Conservation (phyloP, 2,113 vertebrate species). For the Ondatra zibethicus region DNA sequence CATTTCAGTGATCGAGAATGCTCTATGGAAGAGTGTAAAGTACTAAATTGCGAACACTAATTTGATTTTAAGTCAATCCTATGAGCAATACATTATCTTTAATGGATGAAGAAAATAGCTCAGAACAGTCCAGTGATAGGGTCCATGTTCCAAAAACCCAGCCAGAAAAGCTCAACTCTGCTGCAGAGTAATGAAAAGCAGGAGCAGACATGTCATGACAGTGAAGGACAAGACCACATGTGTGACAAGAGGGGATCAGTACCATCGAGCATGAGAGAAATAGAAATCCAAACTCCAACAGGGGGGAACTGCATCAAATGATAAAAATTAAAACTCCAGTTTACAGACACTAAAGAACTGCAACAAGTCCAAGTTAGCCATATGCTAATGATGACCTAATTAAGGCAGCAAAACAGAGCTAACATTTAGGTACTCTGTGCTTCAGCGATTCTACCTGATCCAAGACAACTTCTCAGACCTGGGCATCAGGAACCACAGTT, state of each 20-base stretch:
- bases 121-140: background rate
- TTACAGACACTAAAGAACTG: background rate
- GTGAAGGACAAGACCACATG: background rate
- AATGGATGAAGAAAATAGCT: background rate
- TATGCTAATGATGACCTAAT: background rate
- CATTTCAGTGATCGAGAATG: background rate
- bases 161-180: conserved; percentile 1
- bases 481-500: background rate
- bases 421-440: background rate
- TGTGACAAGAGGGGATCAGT: background rate
- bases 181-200: background rate
- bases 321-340: background rate
- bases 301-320: background rate
- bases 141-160: background rate
- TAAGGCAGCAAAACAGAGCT: background rate
- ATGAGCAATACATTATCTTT: background rate
- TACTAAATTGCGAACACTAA: background rate
- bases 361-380: background rate
- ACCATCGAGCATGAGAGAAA: background rate
- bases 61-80: background rate
- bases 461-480: background rate
- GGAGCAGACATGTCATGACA: background rate
- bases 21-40: background rate
- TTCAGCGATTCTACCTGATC: background rate
- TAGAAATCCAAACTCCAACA: background rate